Base-by-base conservation (phyloP, 2,113 vertebrate species). In the Grammomys dolichurus region DNA sequence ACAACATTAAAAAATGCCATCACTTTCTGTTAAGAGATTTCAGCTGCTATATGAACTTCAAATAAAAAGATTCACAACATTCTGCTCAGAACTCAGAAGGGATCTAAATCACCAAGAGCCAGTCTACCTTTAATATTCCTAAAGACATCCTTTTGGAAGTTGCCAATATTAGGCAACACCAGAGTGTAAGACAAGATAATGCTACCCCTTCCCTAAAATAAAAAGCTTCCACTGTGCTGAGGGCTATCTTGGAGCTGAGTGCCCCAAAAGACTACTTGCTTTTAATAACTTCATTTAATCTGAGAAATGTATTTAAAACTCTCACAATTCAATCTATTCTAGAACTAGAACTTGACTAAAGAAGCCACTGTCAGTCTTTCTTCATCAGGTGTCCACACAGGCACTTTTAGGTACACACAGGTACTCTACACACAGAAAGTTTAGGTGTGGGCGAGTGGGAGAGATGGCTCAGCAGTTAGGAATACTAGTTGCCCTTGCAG, bases 81-180 rank as follows among this genome's bases (percentile, higher is more conserved):
- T 95, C 95, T 86, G 17, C 75, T 95, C 20, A 90, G 87, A 94
- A 93, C 95, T 95, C 70, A 87, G 77, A 36, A 94, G 67, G 85
- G 14, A 10, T 94, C 54, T 73, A 86, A 93, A 78, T 76, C 36
- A 67, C 26, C 56, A 78, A 90, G 80, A 93, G 43, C 19, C n/a
- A 96, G 80, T 0, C 12, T 69, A 86, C 88, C 56, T 84, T 91
- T 76, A 91, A 90, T 89, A 93, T 16, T 92, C 24, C 69, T 96
- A 90, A 93, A 88, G 60, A 70, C 17, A 90, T 75, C 1, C 51
- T 60, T 51, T 17, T 33, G 80, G 43, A 87, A 76, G 13, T 70
- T 85, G 56, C 89, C 46, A 77, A n/a, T 48, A 16, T 7, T 60
- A 69, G 67, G 43, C 0, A 43, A 54, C 3, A n/a, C 67, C 48